Conservation (phyloP, 2,113 vertebrate genomes). For the Colaptes auratus region DNA sequence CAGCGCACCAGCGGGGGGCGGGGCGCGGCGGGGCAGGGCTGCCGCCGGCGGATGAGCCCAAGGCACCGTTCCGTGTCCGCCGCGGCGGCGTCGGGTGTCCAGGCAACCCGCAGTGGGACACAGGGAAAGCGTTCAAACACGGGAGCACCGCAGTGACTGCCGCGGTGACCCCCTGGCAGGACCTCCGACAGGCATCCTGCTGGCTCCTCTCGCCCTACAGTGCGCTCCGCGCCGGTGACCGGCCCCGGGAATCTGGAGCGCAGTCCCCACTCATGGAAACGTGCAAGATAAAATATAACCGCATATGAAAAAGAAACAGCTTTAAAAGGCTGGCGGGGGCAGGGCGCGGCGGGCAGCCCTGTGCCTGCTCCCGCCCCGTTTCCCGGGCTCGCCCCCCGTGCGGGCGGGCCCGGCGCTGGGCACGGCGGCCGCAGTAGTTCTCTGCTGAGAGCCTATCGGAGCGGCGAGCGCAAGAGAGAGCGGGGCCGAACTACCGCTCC, state of each 20-base stretch:
- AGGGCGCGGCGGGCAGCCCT: too few species aligned
- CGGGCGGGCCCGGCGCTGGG: neutral
- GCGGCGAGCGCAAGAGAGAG: neutral
- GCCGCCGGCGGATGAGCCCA: too few species aligned
- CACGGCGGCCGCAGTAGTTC: slow-evolving; percentile 70
- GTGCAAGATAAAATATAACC: neutral
- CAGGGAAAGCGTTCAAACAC: accelerated
- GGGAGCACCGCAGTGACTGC: accelerated
- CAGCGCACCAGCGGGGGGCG: too few species aligned
- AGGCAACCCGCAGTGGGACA: accelerated
- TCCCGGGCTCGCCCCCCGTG: neutral
- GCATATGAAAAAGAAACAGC: neutral
- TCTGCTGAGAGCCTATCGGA: neutral
- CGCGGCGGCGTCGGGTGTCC: too few species aligned
- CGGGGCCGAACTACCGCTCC: slow-evolving; percentile 63
- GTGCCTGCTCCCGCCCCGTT: too few species aligned
- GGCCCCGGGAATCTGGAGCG: too few species aligned
- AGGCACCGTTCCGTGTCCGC: too few species aligned
- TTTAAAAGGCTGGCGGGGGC: too few species aligned
- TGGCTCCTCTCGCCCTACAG: neutral
- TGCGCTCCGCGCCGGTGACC: neutral
- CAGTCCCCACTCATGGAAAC: neutral
- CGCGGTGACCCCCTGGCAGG: accelerated
- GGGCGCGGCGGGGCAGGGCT: neutral
- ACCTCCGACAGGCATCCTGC: neutral